These are phyloP conservation scores for Xestoiulus laeticollis DNA, from an alignment of 2,888 invertebrate genomes.

Conservation along the genomic window DNA sequence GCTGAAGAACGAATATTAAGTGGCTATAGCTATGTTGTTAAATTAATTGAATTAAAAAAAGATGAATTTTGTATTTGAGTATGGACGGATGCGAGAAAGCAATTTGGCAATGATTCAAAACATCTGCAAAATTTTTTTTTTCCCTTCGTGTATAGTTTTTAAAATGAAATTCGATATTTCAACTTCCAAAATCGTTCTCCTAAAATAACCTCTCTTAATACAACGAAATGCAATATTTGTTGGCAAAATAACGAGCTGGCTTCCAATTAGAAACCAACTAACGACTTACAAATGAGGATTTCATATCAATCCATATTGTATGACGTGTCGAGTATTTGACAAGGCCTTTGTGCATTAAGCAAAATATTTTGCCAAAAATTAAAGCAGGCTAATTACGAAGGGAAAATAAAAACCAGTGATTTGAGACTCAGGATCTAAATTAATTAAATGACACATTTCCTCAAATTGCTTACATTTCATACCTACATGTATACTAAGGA, in stretches of 20 bases:
- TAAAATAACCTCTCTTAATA: slow-evolving; percentile 17
- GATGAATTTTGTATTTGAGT: not conserved
- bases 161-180: slow-evolving; percentile 6
- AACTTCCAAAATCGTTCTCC: not conserved
- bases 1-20: not conserved
- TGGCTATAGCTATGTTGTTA: not conserved
- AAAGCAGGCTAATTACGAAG: not conserved
- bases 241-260: not conserved
- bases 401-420: not conserved
- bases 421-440: not conserved
- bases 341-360: not conserved
- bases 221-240: slow-evolving; percentile 16
- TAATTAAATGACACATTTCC: not conserved
- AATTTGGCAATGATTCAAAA: slow-evolving; percentile 1
- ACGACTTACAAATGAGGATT: not conserved
- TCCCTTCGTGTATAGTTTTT: not conserved
- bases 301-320: not conserved
- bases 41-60: not conserved
- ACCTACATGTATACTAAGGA: no score
- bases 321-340: not conserved
- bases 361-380: not conserved
- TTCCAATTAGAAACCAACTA: not conserved
- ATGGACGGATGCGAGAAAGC: not conserved
- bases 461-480: not conserved
- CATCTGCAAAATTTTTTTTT: not conserved